Conservation (phyloP, 2,797 vertebrate genomes). For the Bryconaethiops microstoma region DNA sequence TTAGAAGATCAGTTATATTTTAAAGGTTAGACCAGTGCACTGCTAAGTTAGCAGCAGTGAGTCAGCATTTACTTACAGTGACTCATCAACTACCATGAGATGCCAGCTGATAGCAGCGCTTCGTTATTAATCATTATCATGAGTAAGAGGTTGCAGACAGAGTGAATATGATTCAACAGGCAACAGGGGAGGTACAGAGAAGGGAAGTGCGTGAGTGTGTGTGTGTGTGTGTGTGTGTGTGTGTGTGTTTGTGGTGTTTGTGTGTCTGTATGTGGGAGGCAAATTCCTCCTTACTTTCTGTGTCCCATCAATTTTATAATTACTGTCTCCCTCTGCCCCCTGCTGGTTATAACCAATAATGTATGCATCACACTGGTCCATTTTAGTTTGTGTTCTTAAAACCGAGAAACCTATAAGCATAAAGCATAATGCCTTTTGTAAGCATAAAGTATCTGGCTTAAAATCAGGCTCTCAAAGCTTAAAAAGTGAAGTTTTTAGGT, state of each 20-base stretch:
- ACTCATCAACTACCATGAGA: neutral
- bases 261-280: constrained; percentile 17
- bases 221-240: constrained; percentile 26
- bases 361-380: neutral
- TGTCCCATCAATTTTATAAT: neutral
- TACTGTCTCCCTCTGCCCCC: constrained; percentile 43
- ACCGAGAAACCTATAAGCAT: too few species aligned
- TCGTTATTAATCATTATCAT: constrained; percentile 18
- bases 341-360: constrained; percentile 33
- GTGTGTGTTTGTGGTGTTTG: constrained; percentile 29
- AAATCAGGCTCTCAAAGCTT: too few species aligned
- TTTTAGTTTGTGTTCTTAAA: neutral
- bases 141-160: constrained; percentile 39
- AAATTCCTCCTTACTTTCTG: neutral
- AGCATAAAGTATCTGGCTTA: too few species aligned
- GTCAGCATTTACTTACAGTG: constrained; percentile 31
- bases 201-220: neutral
- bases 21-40: neutral
- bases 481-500: too few species aligned
- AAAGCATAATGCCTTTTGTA: too few species aligned
- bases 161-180: constrained; percentile 39
- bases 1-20: neutral
- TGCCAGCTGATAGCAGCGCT: neutral
- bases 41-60: constrained; percentile 27
- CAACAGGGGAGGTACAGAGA: constrained; percentile 18